Conservation (phyloP, 2,888 invertebrate genomes). For the Lasioglossum zephyrum region DNA sequence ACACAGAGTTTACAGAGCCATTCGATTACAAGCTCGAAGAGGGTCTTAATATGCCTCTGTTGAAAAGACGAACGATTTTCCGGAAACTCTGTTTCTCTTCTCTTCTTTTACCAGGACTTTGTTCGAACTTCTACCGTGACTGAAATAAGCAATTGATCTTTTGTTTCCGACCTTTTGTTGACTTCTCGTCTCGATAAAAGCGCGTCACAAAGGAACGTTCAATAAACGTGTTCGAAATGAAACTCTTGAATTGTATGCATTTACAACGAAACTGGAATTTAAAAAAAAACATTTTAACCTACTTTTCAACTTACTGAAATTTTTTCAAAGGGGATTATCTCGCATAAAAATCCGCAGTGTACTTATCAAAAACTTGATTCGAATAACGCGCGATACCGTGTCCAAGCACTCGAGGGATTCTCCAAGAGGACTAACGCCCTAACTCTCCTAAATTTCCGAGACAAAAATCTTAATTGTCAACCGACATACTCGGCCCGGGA, state of each 20-base stretch:
- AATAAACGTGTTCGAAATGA: not conserved
- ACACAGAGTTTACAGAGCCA: not conserved
- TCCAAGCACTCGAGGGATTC: not conserved
- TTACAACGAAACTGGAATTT: not conserved
- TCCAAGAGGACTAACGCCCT: not conserved
- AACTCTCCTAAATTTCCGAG: not conserved
- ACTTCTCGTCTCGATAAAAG: not conserved
- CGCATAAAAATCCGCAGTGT: not conserved
- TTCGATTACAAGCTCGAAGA: not conserved
- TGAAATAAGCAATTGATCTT: not conserved
- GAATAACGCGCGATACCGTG: not conserved
- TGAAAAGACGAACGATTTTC: not conserved
- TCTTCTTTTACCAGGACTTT: not conserved
- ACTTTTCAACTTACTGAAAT: no score
- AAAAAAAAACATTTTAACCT: no score
- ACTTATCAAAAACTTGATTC: not conserved
- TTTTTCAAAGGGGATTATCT: no score
- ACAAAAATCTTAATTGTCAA: constrained; percentile 7
- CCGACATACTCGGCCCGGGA: not conserved
- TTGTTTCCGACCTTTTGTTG: not conserved
- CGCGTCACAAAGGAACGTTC: not conserved
- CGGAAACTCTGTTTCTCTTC: not conserved
- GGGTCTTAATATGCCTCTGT: not conserved
- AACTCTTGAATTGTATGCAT: not conserved
- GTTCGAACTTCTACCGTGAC: not conserved